A percentile compares a stretch with the other conserved stretches of the same genome.
Evolutionary conservation across 92 coral and sea anemone species (phyloP).

Genomic region (Hydrozoanthus gracilis): DNA sequence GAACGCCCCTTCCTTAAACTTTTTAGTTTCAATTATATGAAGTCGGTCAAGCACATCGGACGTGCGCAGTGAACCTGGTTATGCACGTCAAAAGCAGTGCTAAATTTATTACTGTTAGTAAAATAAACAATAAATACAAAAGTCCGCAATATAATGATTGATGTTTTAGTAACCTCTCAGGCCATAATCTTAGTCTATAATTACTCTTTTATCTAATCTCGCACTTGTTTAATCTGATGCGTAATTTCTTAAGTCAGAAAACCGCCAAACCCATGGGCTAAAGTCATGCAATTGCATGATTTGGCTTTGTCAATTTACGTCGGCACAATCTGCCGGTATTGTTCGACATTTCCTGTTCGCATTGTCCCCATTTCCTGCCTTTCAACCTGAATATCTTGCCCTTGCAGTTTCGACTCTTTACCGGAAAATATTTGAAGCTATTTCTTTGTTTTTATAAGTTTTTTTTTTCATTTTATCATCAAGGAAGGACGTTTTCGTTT

Average conservation of each 20-base stretch:
- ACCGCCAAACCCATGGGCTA: conserved; percentile 20
- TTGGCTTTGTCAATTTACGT: not conserved
- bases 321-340: conserved; percentile 1
- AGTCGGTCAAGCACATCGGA: too few species aligned
- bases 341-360: conserved; percentile 28
- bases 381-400: not conserved
- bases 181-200: not conserved
- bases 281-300: conserved; percentile 42
- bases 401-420: not conserved
- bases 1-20: too few species aligned
- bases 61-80: too few species aligned
- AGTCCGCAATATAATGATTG: too few species aligned
- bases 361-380: conserved; percentile 36
- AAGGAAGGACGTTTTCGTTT: too few species aligned
- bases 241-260: conserved; percentile 3
- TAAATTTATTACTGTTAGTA: too few species aligned
- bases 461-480: not conserved
- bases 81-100: too few species aligned
- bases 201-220: not conserved
- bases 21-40: too few species aligned
- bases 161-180: not conserved
- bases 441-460: not conserved
- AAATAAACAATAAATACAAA: too few species aligned
- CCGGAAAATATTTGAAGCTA: not conserved
- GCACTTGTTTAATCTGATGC: not conserved